Conservation (phyloP, 1,140 invertebrate genomes). For the Dinoponera quadriceps region DNA sequence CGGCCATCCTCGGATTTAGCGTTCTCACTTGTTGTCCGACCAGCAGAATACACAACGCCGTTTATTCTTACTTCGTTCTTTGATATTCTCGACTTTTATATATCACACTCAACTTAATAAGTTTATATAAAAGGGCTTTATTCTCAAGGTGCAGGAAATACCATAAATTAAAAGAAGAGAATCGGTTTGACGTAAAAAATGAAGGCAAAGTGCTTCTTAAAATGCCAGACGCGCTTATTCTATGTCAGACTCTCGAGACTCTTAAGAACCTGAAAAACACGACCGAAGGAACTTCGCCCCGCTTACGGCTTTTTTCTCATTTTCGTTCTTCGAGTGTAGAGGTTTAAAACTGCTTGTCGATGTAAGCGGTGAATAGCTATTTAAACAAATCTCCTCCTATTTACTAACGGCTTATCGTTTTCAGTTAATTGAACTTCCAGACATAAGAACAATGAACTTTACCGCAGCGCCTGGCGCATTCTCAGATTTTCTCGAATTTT, state of each 20-base stretch:
- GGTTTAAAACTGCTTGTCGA: not conserved
- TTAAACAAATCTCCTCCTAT: conserved; percentile 9
- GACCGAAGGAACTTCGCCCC: conserved; percentile 8
- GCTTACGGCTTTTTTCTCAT: conserved; percentile 3
- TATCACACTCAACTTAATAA: not conserved
- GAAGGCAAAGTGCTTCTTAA: not conserved
- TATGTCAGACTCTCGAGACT: not conserved
- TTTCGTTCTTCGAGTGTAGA: not conserved
- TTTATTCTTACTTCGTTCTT: not conserved
- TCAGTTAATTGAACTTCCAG: not conserved
- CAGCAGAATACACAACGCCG: not conserved
- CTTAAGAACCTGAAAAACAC: conserved; percentile 37
- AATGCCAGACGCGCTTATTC: conserved; percentile 5
- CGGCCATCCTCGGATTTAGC: not conserved
- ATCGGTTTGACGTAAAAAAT: conserved; percentile 2
- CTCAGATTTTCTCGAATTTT: not conserved
- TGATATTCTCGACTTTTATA: not conserved
- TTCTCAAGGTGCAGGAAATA: not conserved
- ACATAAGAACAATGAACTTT: not conserved
- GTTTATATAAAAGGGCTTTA: not conserved
- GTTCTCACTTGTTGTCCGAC: not conserved
- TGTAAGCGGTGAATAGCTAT: not conserved
- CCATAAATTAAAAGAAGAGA: conserved; percentile 5
- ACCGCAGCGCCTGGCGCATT: not conserved
- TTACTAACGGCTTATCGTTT: not conserved